phyloP scores from a whole-genome alignment of 2,797 vertebrate species.

The Falco cherrug region DNA sequence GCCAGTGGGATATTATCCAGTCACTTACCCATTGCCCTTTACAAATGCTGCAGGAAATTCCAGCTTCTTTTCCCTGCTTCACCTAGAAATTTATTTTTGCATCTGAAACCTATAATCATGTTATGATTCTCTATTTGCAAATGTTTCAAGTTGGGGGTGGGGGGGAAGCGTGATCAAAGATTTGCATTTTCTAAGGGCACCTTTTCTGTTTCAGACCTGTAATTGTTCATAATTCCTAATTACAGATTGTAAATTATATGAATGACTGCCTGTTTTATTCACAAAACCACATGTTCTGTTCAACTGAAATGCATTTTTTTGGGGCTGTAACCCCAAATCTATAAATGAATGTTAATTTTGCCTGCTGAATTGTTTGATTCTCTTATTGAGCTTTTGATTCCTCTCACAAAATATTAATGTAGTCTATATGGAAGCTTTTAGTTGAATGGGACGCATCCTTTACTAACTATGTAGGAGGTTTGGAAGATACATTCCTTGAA shows the following conservation, averaged over 20 bases:
- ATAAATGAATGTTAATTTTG: not conserved
- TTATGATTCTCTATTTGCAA: not conserved
- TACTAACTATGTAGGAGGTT: not conserved
- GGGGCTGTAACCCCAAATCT: not conserved
- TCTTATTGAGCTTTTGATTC: not conserved
- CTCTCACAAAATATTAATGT: not conserved
- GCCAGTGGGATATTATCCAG: not conserved
- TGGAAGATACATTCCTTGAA: not conserved
- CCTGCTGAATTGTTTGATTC: not conserved
- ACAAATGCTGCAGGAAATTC: not conserved
- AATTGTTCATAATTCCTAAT: slow-evolving; percentile 47
- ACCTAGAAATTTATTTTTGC: not conserved
- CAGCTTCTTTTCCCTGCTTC: not conserved
- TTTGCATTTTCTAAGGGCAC: slow-evolving; percentile 13
- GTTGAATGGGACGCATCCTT: not conserved
- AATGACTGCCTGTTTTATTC: slow-evolving; percentile 6
- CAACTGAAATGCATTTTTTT: not conserved
- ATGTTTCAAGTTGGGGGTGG: not conserved
- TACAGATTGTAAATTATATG: not conserved
- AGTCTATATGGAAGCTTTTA: not conserved
- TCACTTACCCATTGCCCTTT: not conserved
- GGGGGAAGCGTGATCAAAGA: not conserved
- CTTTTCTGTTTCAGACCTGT: slow-evolving; percentile 24
- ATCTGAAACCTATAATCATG: not conserved
- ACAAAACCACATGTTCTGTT: not conserved